These are phyloP conservation scores for Escarpia spicata DNA, from an alignment of 2,888 invertebrate species.

Conservation along the genomic window DNA sequence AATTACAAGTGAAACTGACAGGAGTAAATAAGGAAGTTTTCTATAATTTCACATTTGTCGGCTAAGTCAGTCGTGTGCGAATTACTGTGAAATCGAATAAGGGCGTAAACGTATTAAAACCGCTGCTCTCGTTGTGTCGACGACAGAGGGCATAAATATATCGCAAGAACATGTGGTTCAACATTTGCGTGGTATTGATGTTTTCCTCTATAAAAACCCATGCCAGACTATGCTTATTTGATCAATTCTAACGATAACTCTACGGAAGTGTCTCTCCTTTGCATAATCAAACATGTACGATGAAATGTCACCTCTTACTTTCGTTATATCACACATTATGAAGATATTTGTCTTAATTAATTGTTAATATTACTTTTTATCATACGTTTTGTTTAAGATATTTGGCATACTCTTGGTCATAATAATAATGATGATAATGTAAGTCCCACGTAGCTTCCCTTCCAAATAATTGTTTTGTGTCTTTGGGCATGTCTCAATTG, in stretches of 20 bases:
- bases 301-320: background rate
- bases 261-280: background rate
- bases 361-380: too few species aligned
- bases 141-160: background rate
- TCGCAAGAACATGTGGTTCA: background rate
- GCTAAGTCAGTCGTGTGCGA: background rate
- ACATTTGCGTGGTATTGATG: background rate
- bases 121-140: background rate
- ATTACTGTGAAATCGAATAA: background rate
- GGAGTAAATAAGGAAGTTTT: background rate
- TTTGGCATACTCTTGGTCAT: background rate
- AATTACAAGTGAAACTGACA: background rate
- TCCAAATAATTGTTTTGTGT: too few species aligned
- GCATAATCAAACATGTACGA: too few species aligned
- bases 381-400: too few species aligned
- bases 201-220: background rate
- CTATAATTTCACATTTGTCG: background rate
- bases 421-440: background rate
- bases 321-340: background rate
- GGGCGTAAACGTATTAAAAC: background rate
- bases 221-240: background rate
- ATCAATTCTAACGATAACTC: background rate
- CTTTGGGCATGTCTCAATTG: too few species aligned
- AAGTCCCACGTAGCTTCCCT: background rate
- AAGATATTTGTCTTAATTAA: background rate